These are phyloP conservation scores for Tinea semifulvella DNA, from an alignment of 2,888 invertebrate genomes.

Conservation along the genomic window DNA sequence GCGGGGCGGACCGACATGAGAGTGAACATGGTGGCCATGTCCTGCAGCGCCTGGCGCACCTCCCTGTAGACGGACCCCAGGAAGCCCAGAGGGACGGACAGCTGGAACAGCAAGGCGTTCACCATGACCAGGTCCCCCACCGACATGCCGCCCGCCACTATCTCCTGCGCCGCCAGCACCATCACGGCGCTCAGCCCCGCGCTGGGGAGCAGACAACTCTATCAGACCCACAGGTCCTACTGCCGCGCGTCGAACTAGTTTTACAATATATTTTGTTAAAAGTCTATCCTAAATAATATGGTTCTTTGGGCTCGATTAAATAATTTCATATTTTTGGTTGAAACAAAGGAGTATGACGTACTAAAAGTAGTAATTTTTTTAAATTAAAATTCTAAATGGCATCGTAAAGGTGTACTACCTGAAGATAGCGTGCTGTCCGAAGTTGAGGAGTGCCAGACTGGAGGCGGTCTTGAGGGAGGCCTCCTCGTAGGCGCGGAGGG, in stretches of 20 bases:
- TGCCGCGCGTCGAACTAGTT: too few species aligned
- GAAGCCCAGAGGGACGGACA: constrained; percentile 96
- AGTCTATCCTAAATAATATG: too few species aligned
- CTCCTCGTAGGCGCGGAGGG: constrained; percentile 85
- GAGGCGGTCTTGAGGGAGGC: constrained; percentile 96
- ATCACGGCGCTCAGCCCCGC: constrained; percentile 91
- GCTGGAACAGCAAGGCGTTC: constrained; percentile 96
- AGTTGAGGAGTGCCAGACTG: constrained; percentile 92
- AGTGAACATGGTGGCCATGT: constrained; percentile 99
- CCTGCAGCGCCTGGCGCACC: constrained; percentile 94
- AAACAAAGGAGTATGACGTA: too few species aligned
- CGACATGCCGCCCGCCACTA: constrained; percentile 73
- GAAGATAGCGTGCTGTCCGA: constrained; percentile 97
- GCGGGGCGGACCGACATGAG: constrained; percentile 87
- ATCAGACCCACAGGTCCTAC: too few species aligned
- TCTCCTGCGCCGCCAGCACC: constrained; percentile 91
- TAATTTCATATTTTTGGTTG: too few species aligned
- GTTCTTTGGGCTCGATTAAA: too few species aligned
- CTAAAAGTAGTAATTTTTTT: too few species aligned
- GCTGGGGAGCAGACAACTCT: constrained; percentile 65
- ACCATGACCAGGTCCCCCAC: constrained; percentile 76
- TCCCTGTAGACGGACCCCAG: constrained; percentile 98
- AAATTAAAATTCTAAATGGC: too few species aligned
- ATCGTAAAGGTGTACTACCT: too few species aligned
- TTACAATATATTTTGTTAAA: too few species aligned